Percentiles rank a stretch among this genome's conserved stretches.
These are phyloP conservation scores for Apamea monoglypha DNA, from an alignment of 2,888 invertebrate species.

Conservation along the genomic window DNA sequence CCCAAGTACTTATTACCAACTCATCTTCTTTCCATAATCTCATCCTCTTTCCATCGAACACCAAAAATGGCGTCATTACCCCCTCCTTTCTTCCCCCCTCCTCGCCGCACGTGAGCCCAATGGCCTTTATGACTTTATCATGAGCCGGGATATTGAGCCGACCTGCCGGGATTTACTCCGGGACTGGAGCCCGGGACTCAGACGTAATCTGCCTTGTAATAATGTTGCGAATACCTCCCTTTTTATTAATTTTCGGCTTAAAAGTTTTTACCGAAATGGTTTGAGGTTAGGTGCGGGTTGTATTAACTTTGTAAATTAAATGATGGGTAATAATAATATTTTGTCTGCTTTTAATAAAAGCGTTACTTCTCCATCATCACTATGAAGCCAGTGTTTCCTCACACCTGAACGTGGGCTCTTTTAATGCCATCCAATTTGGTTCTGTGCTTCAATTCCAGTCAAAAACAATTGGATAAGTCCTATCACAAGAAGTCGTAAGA, in stretches of 20 bases:
- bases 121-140: slow-evolving; percentile 65
- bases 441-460: not conserved
- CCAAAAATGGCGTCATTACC: slow-evolving; percentile 47
- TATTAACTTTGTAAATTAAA: slow-evolving; percentile 38
- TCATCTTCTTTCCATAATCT: slow-evolving; percentile 44
- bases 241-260: slow-evolving; percentile 65
- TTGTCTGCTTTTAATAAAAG: slow-evolving; percentile 18
- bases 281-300: slow-evolving; percentile 11
- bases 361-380: not conserved
- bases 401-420: not conserved
- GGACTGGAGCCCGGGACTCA: slow-evolving; percentile 45
- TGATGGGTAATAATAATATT: slow-evolving; percentile 8
- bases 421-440: not conserved
- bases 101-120: slow-evolving; percentile 60
- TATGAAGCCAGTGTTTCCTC: not conserved
- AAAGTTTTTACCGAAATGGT: slow-evolving; percentile 42
- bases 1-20: slow-evolving; percentile 1
- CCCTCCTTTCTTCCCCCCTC: not conserved
- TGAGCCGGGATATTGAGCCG: slow-evolving; percentile 65
- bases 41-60: slow-evolving; percentile 42
- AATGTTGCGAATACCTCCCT: slow-evolving; percentile 55
- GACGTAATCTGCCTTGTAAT: slow-evolving; percentile 59
- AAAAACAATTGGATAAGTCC: not conserved
- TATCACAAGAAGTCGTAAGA: not conserved
- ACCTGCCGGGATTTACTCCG: slow-evolving; percentile 60